Evolutionary conservation across 2,888 invertebrate species (phyloP).

Genomic region (Clanis bilineata): DNA sequence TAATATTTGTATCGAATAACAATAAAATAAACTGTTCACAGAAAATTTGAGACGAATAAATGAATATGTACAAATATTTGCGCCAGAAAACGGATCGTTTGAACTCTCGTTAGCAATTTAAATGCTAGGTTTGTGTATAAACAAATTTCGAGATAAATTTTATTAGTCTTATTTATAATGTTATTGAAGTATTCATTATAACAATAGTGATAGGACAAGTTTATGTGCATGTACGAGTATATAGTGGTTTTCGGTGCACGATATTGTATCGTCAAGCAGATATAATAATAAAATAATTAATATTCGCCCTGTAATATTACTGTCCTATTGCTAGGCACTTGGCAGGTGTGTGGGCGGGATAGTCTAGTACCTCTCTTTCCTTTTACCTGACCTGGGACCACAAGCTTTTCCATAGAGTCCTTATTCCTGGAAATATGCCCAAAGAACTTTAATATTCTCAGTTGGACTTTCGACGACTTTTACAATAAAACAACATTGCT

Average conservation of each 20-base stretch:
- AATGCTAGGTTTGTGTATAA: background rate
- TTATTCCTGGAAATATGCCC: too few relatives aligned
- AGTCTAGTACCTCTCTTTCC: too few relatives aligned
- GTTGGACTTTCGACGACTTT: too few relatives aligned
- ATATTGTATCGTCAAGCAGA: too few relatives aligned
- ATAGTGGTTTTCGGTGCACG: too few relatives aligned
- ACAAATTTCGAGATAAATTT: background rate
- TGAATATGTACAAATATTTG: background rate
- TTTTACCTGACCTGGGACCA: too few relatives aligned
- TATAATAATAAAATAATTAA: too few relatives aligned
- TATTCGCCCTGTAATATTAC: too few relatives aligned
- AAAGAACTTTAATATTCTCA: too few relatives aligned
- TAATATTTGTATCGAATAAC: background rate
- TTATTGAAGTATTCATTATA: background rate
- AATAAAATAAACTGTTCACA: background rate
- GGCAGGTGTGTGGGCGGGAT: too few relatives aligned
- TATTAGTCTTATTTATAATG: background rate
- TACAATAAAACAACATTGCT: background rate
- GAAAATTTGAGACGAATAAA: background rate
- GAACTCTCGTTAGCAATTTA: constrained; percentile 6
- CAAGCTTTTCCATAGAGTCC: too few relatives aligned
- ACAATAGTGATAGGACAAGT: background rate
- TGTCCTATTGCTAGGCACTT: too few relatives aligned
- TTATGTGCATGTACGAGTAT: background rate
- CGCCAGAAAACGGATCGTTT: background rate